Base-by-base conservation (phyloP, 2,797 vertebrate genomes). In the Gambelia wislizenii region DNA sequence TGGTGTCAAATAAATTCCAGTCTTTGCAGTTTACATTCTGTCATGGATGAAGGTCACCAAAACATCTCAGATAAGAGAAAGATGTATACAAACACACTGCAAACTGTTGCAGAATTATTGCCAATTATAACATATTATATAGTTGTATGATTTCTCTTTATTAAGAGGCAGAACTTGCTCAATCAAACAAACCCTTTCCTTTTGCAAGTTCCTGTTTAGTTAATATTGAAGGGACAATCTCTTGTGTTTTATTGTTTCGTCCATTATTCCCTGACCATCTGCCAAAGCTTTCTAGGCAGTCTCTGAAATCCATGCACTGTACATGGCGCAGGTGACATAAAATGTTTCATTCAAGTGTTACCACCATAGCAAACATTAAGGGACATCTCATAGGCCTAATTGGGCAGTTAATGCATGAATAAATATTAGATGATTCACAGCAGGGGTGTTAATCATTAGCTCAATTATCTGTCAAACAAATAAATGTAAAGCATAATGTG, bases 401-500 rank as follows among this genome's bases (percentile, higher is more conserved):
- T 69, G 47, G 75, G 79, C 2, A 79, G 3, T 27, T 91, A 44
- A 36, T 89, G 39, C 27, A 93, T 91, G 67, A 89, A 93, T 64
- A 85, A 86, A 85, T 72, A 89, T 6, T n/a, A 74, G 6, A 2
- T 12, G 39, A 14, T 70, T 92, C 88, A 83, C 22, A 89, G 81
- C 89, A 33, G 36, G 54, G 27, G 8, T 84, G 18, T 59, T 91
- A 2, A 59, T 47, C 64, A 0, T 44, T 80, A 78, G 27, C 30
- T 83, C 85, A 42, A 9, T 59, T 49, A 9, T 18, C 86, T 42
- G 75, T 64, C 52, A 85, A n/a, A 39, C 16, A 76, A 33, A 36
- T 54, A 85, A 90, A 94, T 82, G 77, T 70, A 88, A 89, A 90
- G n/a, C 91, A 85, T 6, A 80, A 2, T 70, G 61, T 81, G 76